These are phyloP conservation scores for Opisthograptis luteolata DNA, from an alignment of 2,888 invertebrate species.

Conservation along the genomic window DNA sequence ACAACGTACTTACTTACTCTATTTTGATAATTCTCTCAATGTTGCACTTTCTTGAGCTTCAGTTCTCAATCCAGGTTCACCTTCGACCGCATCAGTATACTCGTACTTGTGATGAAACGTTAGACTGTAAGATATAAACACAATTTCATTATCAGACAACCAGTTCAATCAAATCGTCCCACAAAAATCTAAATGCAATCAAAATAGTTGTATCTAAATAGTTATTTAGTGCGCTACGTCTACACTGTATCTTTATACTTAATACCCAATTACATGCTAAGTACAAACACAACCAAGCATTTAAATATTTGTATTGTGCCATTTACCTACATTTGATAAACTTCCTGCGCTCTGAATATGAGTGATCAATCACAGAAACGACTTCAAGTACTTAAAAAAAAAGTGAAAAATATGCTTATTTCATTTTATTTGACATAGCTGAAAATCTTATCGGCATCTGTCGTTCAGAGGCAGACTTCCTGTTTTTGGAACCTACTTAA, in stretches of 20 bases:
- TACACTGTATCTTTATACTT: background rate
- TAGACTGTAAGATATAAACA: too few species aligned
- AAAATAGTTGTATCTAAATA: too few species aligned
- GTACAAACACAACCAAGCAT: constrained; percentile 12
- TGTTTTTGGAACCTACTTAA: constrained; percentile 4
- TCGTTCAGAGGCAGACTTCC: constrained; percentile 9
- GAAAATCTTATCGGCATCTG: constrained; percentile 36
- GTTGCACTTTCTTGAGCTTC: too few species aligned
- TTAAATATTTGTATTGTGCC: constrained; percentile 15
- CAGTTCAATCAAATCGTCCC: too few species aligned
- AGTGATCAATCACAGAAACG: constrained; percentile 45
- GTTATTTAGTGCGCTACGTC: too few species aligned
- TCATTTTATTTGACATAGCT: constrained; percentile 28
- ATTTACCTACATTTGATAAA: constrained; percentile 45
- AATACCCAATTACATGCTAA: constrained; percentile 40
- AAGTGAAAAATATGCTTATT: constrained; percentile 41
- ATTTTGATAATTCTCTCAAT: too few species aligned
- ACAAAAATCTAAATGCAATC: too few species aligned
- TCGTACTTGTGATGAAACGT: too few species aligned
- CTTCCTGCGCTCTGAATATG: constrained; percentile 42
- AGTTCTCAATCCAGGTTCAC: too few species aligned
- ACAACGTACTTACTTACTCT: too few species aligned
- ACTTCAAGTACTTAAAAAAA: constrained; percentile 34
- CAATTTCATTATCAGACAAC: too few species aligned
- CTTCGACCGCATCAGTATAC: too few species aligned